Base-by-base conservation (phyloP, 2,888 invertebrate genomes). In the Tiliacea aurago region DNA sequence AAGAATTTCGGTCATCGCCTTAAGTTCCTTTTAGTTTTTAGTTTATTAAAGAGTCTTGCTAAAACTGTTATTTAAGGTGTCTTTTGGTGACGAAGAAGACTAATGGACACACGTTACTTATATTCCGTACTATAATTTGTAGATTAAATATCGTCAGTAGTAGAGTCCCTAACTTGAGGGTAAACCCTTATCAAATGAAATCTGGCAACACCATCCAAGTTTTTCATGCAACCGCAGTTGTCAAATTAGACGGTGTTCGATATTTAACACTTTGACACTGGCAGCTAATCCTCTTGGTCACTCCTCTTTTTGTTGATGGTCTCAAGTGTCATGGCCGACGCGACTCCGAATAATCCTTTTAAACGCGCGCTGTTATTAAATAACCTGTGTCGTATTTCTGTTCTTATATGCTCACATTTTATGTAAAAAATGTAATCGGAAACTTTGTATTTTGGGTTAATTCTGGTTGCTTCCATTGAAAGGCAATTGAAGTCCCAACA, bases 251-350 rank as follows among this genome's bases (percentile, higher is more conserved):
- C 93, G 86, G 86, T 93, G 94, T 95, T 95, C 95, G 95, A 96
- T 95, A 95, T 96, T 96, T 96, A 96, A 96, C 96, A 96, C 96
- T 95, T 96, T 96, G 96, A 96, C 96, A 95, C 96, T 95, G 96
- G 93, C 95, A 94, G 94, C 94, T 96, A 95, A 96, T 96, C 96
- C 95, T 86, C 90, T 89, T 94, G 94, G 94, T 93, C 93, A 93
- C 94, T 94, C 93, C 92, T 91, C 87, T 92, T 91, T 93, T 93
- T 91, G 86, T 90, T 86, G 83, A 89, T 88, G 90, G 89, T 91
- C 92, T 94, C 94, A 88, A 90, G 90, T 95, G 95, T 94, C 95
- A 94, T 93, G 95, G 93, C 91, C 90, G 93, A 91, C 89, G 83
- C 81, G 93, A 91, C 89, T 83, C 81, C 88, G 88, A 93, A 90